Evolutionary conservation across 2,888 invertebrate species (phyloP).

Genomic region (Acrobasis consociella): DNA sequence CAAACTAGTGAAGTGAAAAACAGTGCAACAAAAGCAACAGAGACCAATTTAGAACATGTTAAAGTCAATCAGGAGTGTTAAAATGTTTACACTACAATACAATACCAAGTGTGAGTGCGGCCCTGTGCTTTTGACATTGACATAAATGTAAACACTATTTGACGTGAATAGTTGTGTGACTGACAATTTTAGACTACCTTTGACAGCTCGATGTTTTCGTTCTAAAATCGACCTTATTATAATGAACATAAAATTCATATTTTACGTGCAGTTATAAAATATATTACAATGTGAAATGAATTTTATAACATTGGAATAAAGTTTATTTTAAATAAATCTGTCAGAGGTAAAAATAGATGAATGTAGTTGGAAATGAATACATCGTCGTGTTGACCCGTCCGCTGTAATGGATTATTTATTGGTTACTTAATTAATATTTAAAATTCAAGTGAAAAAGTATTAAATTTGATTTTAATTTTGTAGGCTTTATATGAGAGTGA

Average conservation of each 20-base stretch:
- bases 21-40: slow-evolving; percentile 53
- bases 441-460: not conserved
- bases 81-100: slow-evolving; percentile 39
- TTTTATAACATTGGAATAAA: no score
- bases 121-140: slow-evolving; percentile 26
- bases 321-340: no score
- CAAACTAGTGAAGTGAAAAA: slow-evolving; percentile 50
- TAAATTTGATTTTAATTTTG: no score
- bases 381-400: not conserved
- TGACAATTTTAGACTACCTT: not conserved
- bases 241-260: no score
- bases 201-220: no score
- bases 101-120: slow-evolving; percentile 29
- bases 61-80: slow-evolving; percentile 48
- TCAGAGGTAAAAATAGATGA: no score
- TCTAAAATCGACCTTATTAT: no score
- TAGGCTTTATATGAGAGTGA: no score
- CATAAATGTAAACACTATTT: slow-evolving; percentile 16
- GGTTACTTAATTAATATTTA: not conserved
- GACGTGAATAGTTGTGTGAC: slow-evolving; percentile 2
- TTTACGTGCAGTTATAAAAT: no score
- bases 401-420: not conserved
- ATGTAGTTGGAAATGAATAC: no score
- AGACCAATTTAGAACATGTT: slow-evolving; percentile 50
- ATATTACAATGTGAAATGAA: no score